A percentile compares a stretch with the other conserved stretches of the same genome.
These are phyloP conservation scores for Semaprochilodus insignis DNA, from an alignment of 2,797 vertebrate species.

Conservation along the genomic window DNA sequence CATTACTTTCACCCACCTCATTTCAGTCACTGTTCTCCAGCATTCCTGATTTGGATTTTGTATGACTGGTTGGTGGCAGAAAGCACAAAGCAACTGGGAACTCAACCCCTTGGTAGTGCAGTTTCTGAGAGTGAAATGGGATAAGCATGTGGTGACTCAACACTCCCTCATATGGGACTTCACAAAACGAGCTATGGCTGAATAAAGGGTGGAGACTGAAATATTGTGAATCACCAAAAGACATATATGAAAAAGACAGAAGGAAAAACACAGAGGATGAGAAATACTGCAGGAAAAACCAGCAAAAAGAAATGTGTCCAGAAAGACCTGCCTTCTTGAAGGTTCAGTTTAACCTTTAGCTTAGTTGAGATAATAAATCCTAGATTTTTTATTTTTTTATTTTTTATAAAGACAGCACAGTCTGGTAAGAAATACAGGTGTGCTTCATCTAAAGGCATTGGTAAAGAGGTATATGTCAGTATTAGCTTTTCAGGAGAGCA, in stretches of 20 bases:
- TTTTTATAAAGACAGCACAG: background rate
- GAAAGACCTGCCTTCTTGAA: background rate
- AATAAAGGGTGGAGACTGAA: background rate
- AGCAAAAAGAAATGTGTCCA: background rate
- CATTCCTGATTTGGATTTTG: background rate
- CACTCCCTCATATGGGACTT: background rate
- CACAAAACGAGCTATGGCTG: background rate
- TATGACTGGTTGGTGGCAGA: background rate
- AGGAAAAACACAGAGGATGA: background rate
- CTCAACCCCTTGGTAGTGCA: background rate
- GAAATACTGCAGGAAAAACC: background rate
- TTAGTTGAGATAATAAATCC: background rate
- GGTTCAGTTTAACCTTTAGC: background rate
- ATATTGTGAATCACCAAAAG: background rate
- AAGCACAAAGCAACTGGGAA: background rate
- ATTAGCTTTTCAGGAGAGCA: background rate
- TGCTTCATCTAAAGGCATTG: constrained; percentile 55
- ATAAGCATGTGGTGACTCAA: background rate
- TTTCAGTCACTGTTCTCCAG: background rate
- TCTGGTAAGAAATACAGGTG: constrained; percentile 1
- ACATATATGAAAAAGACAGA: constrained; percentile 8
- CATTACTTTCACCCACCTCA: background rate
- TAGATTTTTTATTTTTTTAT: too few species aligned
- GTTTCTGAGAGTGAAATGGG: background rate
- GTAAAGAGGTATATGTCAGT: constrained; percentile 44